phyloP scores from a whole-genome alignment of 2,888 invertebrate species.

The Oscheius sp. region DNA sequence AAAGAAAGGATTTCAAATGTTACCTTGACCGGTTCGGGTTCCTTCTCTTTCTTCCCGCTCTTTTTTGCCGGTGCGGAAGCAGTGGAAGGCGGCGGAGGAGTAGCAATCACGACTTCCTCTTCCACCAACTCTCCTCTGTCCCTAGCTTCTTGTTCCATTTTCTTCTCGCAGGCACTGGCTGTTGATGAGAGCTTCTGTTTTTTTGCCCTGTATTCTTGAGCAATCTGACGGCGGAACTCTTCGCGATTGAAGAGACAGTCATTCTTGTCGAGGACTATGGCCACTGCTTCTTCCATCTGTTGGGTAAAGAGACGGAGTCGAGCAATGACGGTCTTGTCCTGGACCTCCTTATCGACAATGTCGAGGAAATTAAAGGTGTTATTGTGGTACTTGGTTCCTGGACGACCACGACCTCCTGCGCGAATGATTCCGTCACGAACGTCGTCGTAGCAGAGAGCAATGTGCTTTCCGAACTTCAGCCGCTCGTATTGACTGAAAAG shows the following conservation, averaged over 20 bases:
- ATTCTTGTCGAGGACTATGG: slow-evolving; percentile 31
- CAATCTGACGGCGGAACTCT: slow-evolving; percentile 46
- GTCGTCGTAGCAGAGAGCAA: slow-evolving; percentile 70
- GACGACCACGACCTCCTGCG: slow-evolving; percentile 20
- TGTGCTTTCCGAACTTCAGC: slow-evolving; percentile 90
- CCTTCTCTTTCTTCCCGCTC: not conserved
- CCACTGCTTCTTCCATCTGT: slow-evolving; percentile 48
- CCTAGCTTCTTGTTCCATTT: not conserved
- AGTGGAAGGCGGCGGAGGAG: no score
- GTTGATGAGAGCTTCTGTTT: not conserved
- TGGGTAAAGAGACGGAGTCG: slow-evolving; percentile 42
- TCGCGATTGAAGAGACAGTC: slow-evolving; percentile 41
- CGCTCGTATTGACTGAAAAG: slow-evolving; percentile 82
- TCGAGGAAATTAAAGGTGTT: slow-evolving; percentile 41
- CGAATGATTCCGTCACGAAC: slow-evolving; percentile 34
- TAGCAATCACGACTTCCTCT: no score
- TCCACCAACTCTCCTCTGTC: no score
- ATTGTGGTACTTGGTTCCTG: slow-evolving; percentile 16
- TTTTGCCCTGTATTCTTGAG: slow-evolving; percentile 34
- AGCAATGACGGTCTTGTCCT: slow-evolving; percentile 42
- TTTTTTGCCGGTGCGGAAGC: no score
- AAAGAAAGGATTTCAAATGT: not conserved
- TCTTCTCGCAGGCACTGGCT: not conserved
- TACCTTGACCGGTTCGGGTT: not conserved
- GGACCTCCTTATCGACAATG: slow-evolving; percentile 40